phyloP scores from a whole-genome alignment of 2,888 invertebrate species.

The Glaucopsyche alexis region DNA sequence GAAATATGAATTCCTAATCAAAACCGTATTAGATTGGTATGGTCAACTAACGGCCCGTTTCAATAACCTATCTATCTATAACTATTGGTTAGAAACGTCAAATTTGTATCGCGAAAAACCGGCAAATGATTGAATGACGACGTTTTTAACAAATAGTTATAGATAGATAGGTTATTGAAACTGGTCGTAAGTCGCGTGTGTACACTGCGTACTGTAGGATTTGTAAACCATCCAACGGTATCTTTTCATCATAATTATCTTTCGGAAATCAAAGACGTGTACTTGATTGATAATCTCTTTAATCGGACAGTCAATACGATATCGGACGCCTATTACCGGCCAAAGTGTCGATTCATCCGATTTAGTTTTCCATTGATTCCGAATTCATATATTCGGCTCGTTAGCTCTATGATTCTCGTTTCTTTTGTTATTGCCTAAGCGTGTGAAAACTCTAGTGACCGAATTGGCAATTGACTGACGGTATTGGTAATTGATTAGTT shows the following conservation, averaged over 20 bases:
- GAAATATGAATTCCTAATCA: slow-evolving; percentile 15
- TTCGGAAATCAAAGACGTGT: slow-evolving; percentile 51
- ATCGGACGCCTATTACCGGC: slow-evolving; percentile 49
- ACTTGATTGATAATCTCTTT: slow-evolving; percentile 59
- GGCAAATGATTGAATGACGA: too few species aligned
- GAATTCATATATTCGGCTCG: slow-evolving; percentile 62
- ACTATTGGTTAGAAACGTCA: too few species aligned
- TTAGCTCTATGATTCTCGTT: slow-evolving; percentile 51
- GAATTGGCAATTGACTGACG: slow-evolving; percentile 12
- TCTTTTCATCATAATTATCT: slow-evolving; percentile 53
- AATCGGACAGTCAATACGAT: slow-evolving; percentile 50
- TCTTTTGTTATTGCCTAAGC: slow-evolving; percentile 58
- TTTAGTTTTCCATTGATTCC: slow-evolving; percentile 68
- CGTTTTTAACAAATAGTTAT: too few species aligned
- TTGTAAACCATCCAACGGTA: slow-evolving; percentile 47
- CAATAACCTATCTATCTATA: too few species aligned
- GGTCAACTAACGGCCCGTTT: too few species aligned
- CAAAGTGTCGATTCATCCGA: slow-evolving; percentile 68
- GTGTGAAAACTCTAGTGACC: slow-evolving; percentile 33
- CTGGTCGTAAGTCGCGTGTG: neutral
- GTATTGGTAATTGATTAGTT: slow-evolving; percentile 16
- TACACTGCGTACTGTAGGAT: slow-evolving; percentile 3
- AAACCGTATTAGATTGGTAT: slow-evolving; percentile 20
- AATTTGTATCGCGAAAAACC: too few species aligned
- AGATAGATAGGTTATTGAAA: too few species aligned